Base-by-base conservation (phyloP, 2,797 vertebrate genomes). In the Buceros bicornis region DNA sequence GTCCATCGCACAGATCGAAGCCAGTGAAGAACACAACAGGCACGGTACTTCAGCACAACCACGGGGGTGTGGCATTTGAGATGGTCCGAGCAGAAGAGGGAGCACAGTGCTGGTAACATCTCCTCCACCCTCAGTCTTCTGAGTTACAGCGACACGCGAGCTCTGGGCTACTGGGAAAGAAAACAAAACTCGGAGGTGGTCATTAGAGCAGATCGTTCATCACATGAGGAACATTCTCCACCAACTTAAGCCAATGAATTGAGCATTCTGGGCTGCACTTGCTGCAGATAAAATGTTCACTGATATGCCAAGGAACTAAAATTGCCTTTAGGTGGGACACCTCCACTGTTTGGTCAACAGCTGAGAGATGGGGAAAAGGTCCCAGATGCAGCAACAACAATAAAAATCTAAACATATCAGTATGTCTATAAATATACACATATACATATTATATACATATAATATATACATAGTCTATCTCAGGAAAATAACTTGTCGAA, bases 1-100 rank as follows among this genome's bases (percentile, higher is more conserved):
- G 1, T 4, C 25, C 33, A 22, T 0, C 0, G 1, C 47, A 3
- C 26, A 35, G 17, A 69, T 13, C 20, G 1, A 20, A 45, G n/a
- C 5, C 22, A 24, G 47, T 3, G 42, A 51, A 37, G 51, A 43
- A 8, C 16, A 24, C 8, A n/a, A 40, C 25, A 53, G 42, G 22
- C 28, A 5, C 1, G 25, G n/a, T 13, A 0, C 50, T 11, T 40
- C 3, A 62, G 57, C 57, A 72, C 42, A 72, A 71, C 33, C 28
- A 2, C 0, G 10, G 19, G 11, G 5, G 11, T 2, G 11, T 24
- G n/a, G 17, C 45, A 28, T 26, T 17, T n/a, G 77, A 54, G 37
- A 13, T 11, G 53, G 37, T 56, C 54, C 35, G 15, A 29, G 53
- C 53, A 60, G 43, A 69, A 60, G 29, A 29, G 0, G 8, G 29